Evolutionary conservation across 2,888 invertebrate species (phyloP), one percentile per base, ranked within the genome.

Genomic region (Lithophane socia): DNA sequence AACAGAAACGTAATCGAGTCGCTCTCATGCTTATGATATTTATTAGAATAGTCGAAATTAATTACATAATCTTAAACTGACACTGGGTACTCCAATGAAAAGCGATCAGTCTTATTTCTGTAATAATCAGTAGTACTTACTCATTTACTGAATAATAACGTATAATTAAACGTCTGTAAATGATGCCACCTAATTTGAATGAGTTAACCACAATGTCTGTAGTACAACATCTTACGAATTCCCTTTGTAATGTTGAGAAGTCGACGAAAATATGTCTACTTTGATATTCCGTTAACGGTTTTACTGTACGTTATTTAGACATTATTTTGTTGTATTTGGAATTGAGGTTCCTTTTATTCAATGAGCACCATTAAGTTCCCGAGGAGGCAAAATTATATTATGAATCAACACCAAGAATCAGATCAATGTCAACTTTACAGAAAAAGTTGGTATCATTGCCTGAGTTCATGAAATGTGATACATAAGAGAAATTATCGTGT

Each of bases 401-500:
- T 52, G 56, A 79, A 75, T 42, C 69, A 18, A 60, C 13, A 63
- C 52, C 54, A 75, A 79, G 16, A 71, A 83, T 56, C 70, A 60
- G 54, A 73, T 60, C 21, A 70, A 69, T 73, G 52, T 29, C 21
- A 54, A 72, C 8, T 67, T 70, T 68, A 29, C 21, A 65, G n/a
- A 74, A 75, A 64, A 63, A 18, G 1, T 63, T 58, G 12, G 37
- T 42, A 69, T 75, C 13, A 68, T 64, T 66, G 42, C 64, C 54
- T 44, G 61, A 79, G 54, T 58, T 81, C 64, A 77, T 56, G 29
- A 60, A 79, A 80, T 60, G 64, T 60, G 65, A 73, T 73, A 77
- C 64, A 73, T 65, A 66, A 13, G 66, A 67, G 70, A 85, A 84
- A 85, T 84, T 82, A 85, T 85, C 67, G 70, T 60, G 8, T 63